Conservation (phyloP, 1,140 invertebrate species). For the Thalassaphorura encarpata region DNA sequence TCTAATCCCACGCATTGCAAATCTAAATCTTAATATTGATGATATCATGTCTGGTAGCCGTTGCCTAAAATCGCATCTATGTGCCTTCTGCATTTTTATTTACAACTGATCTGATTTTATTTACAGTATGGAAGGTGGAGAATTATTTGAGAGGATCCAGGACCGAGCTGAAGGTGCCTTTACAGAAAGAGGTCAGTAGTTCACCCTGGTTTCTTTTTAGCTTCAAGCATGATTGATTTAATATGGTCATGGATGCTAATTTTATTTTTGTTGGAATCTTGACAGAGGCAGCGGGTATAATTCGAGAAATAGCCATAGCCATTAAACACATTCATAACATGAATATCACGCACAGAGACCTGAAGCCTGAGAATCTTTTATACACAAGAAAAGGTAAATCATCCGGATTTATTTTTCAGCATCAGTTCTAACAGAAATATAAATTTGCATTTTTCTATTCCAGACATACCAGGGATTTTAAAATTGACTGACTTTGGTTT, state of each 20-base stretch:
- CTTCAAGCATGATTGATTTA: too few relatives aligned
- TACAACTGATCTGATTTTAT: background rate
- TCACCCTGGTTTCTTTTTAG: background rate
- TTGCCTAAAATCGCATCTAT: too few relatives aligned
- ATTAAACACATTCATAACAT: constrained; percentile 87
- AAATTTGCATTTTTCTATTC: constrained; percentile 27
- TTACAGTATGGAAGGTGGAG: constrained; percentile 88
- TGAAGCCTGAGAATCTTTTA: constrained; percentile 86
- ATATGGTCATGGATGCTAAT: too few relatives aligned
- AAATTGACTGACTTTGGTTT: constrained; percentile 99
- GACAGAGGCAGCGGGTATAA: constrained; percentile 79
- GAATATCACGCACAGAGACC: constrained; percentile 93
- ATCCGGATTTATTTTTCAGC: background rate
- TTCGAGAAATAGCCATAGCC: constrained; percentile 93
- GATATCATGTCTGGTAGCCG: too few relatives aligned
- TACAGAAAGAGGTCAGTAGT: constrained; percentile 72
- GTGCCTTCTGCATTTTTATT: background rate
- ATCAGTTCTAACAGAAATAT: background rate
- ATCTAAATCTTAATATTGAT: too few relatives aligned
- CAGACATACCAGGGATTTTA: constrained; percentile 59
- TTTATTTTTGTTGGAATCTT: constrained; percentile 36
- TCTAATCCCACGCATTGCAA: too few relatives aligned
- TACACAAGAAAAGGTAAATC: constrained; percentile 56
- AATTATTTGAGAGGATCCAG: constrained; percentile 93
- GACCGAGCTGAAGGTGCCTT: constrained; percentile 85